Evolutionary conservation across 2,113 vertebrate species (phyloP), one percentile per base, ranked within the genome.

Genomic region (Entomyzon cyanotis): DNA sequence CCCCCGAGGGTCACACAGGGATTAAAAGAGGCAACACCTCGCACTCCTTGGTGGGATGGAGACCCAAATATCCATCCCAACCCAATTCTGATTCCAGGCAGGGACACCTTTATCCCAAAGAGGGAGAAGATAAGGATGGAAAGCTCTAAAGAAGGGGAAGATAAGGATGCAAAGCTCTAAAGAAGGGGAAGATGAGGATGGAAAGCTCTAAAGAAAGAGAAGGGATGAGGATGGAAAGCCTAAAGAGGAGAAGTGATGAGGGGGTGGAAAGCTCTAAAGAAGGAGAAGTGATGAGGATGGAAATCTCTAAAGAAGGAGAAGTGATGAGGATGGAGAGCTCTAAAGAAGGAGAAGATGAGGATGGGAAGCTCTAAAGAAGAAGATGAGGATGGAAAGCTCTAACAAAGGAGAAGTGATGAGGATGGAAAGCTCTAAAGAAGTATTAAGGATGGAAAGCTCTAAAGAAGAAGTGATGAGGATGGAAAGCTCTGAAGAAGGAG

Each of bases 1-100:
- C 2, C 27, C 55, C 39, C 46, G 0, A 1, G 0, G 2, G 12
- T 35, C n/a, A 3, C 5, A 1, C 2, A 3, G 0, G 1, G 69
- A 23, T 46, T 8, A n/a, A 33, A 55, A 27, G 23, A 12, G 31
- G 55, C 33, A n/a, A 12, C 27, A 13, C 8, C 74, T 12, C 18
- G 0, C 0, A 11, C 17, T 5, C 64, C 71, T 41, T 2, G 47
- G 12, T 23, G 11, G 5, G 46, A 1, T 8, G 53, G 75, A 82
- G 24, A 17, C 46, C 12, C 15, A 12, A 9, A 18, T 4, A 7
- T 31, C 49, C 41, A 20, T 33, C 33, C 46, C 58, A n/a, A 7
- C 24, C 53, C 5, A 5, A 4, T 3, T 16, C 22, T 7, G 9
- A 10, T 0, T 3, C 0, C 70, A 7, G 12, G 20, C 27, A 3